phyloP scores from a whole-genome alignment of 2,888 invertebrate species.

The Nomada flava region DNA sequence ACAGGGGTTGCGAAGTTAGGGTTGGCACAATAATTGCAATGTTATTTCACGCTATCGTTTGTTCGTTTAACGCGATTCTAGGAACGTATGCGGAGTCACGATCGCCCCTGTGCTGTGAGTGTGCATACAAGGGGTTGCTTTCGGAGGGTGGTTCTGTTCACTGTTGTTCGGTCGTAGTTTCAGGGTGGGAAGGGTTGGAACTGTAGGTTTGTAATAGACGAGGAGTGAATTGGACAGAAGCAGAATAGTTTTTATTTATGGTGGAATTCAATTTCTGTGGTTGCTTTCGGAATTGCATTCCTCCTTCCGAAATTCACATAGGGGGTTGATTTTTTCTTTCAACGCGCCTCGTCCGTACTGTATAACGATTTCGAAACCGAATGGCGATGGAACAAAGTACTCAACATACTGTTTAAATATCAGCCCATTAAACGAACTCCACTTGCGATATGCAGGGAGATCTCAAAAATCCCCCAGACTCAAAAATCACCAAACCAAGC shows the following conservation, averaged over 20 bases:
- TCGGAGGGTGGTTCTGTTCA: not conserved
- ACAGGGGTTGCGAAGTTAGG: not conserved
- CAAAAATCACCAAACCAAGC: too few relatives aligned
- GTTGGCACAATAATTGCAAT: constrained; percentile 49
- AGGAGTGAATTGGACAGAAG: not conserved
- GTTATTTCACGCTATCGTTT: constrained; percentile 65
- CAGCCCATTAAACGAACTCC: too few relatives aligned
- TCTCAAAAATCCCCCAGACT: too few relatives aligned
- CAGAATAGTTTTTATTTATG: not conserved
- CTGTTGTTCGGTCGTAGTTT: constrained; percentile 4
- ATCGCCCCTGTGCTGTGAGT: constrained; percentile 26
- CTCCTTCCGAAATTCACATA: too few relatives aligned
- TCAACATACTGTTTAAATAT: too few relatives aligned
- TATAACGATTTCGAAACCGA: not conserved
- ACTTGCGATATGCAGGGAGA: too few relatives aligned
- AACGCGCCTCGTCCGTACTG: not conserved
- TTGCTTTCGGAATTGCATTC: too few relatives aligned
- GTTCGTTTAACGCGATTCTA: constrained; percentile 64
- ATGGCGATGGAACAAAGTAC: too few relatives aligned
- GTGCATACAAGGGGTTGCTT: constrained; percentile 5
- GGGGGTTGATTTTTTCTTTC: too few relatives aligned
- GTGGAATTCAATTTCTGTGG: not conserved
- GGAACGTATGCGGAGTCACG: constrained; percentile 67
- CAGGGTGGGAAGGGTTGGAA: not conserved
- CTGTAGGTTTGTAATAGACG: not conserved